phyloP scores from a whole-genome alignment of 2,113 vertebrate genomes.

The Campylorhamphus procurvoides region DNA sequence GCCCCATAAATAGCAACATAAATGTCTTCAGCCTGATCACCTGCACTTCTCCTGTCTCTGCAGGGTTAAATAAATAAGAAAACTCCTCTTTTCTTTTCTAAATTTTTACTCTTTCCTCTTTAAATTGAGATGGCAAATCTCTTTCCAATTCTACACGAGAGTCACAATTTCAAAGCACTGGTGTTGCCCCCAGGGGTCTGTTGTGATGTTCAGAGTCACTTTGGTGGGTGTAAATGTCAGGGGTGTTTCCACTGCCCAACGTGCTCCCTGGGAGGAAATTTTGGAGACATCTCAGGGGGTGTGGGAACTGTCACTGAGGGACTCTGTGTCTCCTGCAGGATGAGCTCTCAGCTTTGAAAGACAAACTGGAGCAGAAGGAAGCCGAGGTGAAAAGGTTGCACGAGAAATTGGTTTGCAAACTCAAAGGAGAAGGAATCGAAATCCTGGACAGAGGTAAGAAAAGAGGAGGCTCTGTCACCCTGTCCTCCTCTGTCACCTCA shows the following conservation, averaged over 20 bases:
- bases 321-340: conserved; percentile 77
- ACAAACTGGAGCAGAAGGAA: conserved; percentile 89
- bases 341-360: conserved; percentile 86
- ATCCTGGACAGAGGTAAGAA: conserved; percentile 85
- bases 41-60: neutral
- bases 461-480: accelerated
- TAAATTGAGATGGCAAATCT: neutral
- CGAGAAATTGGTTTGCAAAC: conserved; percentile 82
- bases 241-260: neutral
- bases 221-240: neutral
- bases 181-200: neutral
- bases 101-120: neutral
- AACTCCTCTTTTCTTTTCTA: neutral
- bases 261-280: neutral
- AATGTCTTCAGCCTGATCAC: neutral
- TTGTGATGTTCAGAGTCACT: neutral
- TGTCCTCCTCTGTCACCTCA: neutral
- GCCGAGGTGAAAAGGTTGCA: conserved; percentile 85
- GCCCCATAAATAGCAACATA: neutral
- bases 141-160: neutral
- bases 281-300: neutral
- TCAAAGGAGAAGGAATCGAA: conserved; percentile 77
- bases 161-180: neutral
- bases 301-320: neutral
- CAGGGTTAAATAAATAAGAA: neutral